phyloP scores from a whole-genome alignment of 2,113 vertebrate genomes.

The Cathartes aura region DNA sequence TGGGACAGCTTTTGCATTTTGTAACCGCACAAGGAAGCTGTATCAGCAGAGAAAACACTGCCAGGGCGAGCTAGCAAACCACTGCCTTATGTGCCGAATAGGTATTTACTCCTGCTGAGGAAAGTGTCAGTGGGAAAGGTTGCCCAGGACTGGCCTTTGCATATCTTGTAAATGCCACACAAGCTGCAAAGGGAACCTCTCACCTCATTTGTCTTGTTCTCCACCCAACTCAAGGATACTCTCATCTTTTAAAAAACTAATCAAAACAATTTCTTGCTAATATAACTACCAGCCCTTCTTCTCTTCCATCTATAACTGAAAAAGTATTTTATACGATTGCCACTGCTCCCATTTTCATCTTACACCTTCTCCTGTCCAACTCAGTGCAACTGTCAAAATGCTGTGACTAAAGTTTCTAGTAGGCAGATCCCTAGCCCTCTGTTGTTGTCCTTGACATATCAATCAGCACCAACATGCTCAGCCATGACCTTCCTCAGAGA shows the following conservation, averaged over 20 bases:
- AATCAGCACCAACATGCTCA: background rate
- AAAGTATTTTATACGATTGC: background rate
- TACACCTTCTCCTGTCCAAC: background rate
- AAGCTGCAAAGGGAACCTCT: background rate
- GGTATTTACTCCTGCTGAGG: background rate
- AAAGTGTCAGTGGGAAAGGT: background rate
- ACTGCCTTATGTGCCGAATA: rapidly evolving
- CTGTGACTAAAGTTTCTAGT: background rate
- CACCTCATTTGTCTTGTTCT: background rate
- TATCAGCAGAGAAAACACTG: background rate
- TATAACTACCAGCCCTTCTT: background rate
- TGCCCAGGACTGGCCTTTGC: background rate
- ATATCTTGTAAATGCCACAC: background rate
- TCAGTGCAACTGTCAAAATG: background rate
- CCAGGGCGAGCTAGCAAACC: background rate
- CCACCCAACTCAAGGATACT: background rate
- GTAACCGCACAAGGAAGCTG: rapidly evolving
- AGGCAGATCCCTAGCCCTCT: background rate
- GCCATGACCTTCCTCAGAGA: background rate
- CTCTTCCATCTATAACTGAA: background rate
- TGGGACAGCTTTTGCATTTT: background rate
- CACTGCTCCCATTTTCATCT: background rate
- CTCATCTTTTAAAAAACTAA: background rate
- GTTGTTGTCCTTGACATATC: background rate
- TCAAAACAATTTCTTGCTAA: background rate